phyloP scores from a whole-genome alignment of 2,113 vertebrate genomes.

The Coregonus clupeaformis region DNA sequence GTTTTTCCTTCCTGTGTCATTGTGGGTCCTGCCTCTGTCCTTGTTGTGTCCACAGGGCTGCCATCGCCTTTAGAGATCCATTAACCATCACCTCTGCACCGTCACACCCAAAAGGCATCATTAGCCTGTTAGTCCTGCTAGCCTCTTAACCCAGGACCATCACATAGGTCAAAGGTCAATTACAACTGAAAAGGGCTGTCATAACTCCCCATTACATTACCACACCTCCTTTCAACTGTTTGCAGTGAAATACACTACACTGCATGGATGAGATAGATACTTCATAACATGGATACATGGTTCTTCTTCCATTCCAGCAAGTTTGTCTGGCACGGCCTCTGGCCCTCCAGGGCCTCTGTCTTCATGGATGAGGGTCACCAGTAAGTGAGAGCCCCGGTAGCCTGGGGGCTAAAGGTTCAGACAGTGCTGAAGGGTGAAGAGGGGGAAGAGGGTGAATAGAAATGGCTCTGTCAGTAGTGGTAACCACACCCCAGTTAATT shows the following conservation, averaged over 20 bases:
- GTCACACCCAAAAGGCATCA: slow-evolving; percentile 14
- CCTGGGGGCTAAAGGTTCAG: background rate
- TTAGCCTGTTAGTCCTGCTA: slow-evolving; percentile 27
- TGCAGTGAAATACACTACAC: background rate
- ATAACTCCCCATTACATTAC: background rate
- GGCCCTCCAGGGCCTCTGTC: background rate
- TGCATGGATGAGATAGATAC: background rate
- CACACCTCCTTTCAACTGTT: too few species aligned
- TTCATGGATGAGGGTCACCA: background rate
- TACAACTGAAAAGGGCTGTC: slow-evolving; percentile 3
- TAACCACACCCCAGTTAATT: slow-evolving; percentile 6
- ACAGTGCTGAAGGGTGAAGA: background rate
- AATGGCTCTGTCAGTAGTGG: slow-evolving; percentile 6
- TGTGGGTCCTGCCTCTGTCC: slow-evolving; percentile 41
- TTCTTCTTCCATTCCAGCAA: background rate
- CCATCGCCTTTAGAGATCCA: slow-evolving; percentile 42
- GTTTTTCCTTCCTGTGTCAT: background rate
- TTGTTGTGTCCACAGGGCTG: slow-evolving; percentile 42
- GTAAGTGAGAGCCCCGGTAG: slow-evolving; percentile 7
- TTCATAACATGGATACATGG: background rate
- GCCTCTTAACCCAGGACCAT: slow-evolving; percentile 22
- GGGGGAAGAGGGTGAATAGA: background rate
- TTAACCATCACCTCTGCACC: background rate
- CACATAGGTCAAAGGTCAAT: slow-evolving; percentile 19
- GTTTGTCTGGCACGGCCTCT: background rate